Evolutionary conservation across 2,113 vertebrate genomes (phyloP).

Genomic region (Saimiri boliviensis): DNA sequence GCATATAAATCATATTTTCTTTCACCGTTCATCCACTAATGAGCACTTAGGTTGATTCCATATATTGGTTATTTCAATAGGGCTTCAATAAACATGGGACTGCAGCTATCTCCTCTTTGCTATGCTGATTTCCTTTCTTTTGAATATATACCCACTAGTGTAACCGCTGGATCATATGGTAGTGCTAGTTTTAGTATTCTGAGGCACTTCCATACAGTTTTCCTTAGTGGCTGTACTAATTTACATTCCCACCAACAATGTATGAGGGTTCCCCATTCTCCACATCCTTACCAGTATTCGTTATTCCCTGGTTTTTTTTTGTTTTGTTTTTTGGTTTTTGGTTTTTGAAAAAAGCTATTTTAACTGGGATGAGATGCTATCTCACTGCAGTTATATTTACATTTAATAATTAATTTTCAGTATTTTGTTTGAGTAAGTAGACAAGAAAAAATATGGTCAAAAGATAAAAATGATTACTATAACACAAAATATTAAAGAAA

Average conservation of each 20-base stretch:
- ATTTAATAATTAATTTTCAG: conserved; percentile 48
- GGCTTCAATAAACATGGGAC: neutral
- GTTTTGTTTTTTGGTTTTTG: too few species aligned
- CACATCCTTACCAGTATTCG: neutral
- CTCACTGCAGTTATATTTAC: neutral
- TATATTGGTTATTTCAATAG: neutral
- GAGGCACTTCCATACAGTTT: neutral
- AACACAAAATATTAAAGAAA: conserved; percentile 32
- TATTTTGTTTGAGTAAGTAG: conserved; percentile 24
- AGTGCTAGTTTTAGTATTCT: neutral
- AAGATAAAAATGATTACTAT: conserved; percentile 4
- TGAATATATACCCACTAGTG: neutral
- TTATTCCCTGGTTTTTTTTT: neutral
- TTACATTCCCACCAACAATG: neutral
- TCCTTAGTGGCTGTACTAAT: neutral
- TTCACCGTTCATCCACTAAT: neutral
- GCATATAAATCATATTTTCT: neutral
- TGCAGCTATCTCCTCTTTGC: neutral
- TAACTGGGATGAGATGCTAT: neutral
- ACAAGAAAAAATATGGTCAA: conserved; percentile 38
- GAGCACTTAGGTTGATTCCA: neutral
- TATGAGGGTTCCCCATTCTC: neutral
- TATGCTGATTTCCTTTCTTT: neutral
- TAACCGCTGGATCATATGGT: neutral
- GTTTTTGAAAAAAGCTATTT: neutral